These are phyloP conservation scores for Argya squamiceps DNA, from an alignment of 2,797 vertebrate genomes.

Conservation along the genomic window DNA sequence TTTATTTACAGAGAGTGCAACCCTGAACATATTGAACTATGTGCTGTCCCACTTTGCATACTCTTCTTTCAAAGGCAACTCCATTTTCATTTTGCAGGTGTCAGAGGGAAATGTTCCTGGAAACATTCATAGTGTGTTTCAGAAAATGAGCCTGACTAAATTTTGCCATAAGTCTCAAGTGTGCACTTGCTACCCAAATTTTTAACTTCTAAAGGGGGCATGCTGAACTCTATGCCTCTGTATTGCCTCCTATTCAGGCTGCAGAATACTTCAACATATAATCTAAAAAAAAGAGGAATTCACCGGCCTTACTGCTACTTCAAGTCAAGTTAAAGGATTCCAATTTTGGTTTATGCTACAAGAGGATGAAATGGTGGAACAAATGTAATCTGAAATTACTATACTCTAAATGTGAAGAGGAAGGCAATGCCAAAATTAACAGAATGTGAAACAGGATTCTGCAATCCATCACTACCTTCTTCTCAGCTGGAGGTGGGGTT, in stretches of 20 bases:
- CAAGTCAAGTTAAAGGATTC: not conserved
- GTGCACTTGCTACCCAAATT: not conserved
- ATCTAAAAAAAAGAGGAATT: not conserved
- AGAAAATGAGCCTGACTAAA: not conserved
- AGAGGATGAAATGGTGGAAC: not conserved
- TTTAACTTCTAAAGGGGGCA: not conserved
- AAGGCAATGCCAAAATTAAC: constrained; percentile 62
- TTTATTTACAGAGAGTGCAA: not conserved
- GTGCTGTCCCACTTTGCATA: not conserved
- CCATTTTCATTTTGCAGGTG: not conserved
- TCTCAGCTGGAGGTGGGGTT: constrained; percentile 51
- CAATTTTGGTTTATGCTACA: not conserved
- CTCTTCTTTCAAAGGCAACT: not conserved
- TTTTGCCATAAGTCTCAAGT: not conserved
- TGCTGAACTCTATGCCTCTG: not conserved
- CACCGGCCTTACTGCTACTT: not conserved
- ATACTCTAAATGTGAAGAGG: not conserved
- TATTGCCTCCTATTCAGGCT: not conserved
- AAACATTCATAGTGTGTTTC: not conserved
- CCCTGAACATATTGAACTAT: not conserved
- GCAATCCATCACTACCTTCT: constrained; percentile 61
- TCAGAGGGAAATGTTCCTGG: not conserved
- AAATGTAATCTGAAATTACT: constrained; percentile 18
- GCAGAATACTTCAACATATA: not conserved
- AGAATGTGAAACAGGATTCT: constrained; percentile 61